Base-by-base conservation (phyloP, 2,888 invertebrate species). In the Ochlodes sylvanus region DNA sequence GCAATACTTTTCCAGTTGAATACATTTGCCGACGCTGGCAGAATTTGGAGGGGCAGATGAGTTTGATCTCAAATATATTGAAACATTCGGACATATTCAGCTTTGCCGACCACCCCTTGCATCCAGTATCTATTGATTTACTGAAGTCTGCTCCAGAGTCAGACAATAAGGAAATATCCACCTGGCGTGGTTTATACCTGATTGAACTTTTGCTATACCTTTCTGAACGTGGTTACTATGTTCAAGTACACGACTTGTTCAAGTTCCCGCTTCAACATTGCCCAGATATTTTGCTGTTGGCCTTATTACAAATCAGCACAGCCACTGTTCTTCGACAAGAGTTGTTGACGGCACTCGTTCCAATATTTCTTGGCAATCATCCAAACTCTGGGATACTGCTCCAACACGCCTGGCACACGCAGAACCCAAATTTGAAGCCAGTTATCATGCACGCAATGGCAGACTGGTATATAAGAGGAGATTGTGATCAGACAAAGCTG, bases 361-460 rank as follows among this genome's bases (percentile, higher is more conserved):
- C 98, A 2, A 96, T 97, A 69, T 98, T 98, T 87, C 91, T 98
- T 41, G 96, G 96, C 41, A 98, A 97, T 89, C 98, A 98, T 91
- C 97, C 97, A 0, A 98, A 98, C 87, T 97, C 98, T 0, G 97
- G 96, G 21, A 96, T 97, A 12, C 97, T 98, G 68, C 90, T 98
- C 52, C 97, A 98, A 86, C 96, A 97, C 83, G 97, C 97, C 3
- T 98, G 98, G 98, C 97, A 97, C 80, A 94, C 95, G 52, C 95
- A 95, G 76, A 94, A 94, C 72, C 90, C 86, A 41, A 91, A 83
- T 69, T 93, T 96, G 58, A 95, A 96, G 73, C 95, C 95, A 3
- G 95, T 96, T 63, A 95, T 98, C 71, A 97, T 98, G 96, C 97
- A 97, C 79, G 95, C 97, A 2, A 98, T 98, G 98, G 97, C 97